phyloP scores from a whole-genome alignment of 2,797 vertebrate genomes.

The Apogon talboti region DNA sequence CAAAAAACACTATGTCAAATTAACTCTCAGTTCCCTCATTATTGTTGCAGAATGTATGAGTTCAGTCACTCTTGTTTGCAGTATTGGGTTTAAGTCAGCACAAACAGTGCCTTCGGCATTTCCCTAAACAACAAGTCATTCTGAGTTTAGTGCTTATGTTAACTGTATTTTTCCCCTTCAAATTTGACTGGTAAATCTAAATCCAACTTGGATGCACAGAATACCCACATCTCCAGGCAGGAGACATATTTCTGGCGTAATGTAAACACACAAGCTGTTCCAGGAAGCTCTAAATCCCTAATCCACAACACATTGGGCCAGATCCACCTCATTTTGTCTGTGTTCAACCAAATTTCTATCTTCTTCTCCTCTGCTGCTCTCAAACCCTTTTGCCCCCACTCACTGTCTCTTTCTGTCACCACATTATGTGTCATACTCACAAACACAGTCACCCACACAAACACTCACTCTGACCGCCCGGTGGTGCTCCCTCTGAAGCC shows the following conservation, averaged over 20 bases:
- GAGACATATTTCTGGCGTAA: conserved; percentile 34
- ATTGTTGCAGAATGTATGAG: conserved; percentile 1
- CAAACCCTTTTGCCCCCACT: conserved; percentile 1
- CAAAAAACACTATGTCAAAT: conserved; percentile 4
- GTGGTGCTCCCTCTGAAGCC: conserved; percentile 70
- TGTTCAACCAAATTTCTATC: conserved; percentile 6
- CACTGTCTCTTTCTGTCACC: conserved; percentile 12
- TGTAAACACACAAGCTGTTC: conserved; percentile 43
- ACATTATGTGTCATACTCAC: conserved; percentile 14
- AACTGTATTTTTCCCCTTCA: conserved; percentile 22
- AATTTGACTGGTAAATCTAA: conserved; percentile 41
- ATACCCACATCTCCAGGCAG: conserved; percentile 43
- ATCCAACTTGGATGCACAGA: conserved; percentile 35
- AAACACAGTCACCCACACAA: conserved; percentile 11
- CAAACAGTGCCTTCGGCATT: conserved; percentile 34
- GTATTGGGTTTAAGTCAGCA: conserved; percentile 19
- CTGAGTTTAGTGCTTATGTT: conserved; percentile 22
- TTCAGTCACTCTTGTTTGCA: conserved; percentile 6
- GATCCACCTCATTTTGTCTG: conserved; percentile 29
- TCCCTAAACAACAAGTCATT: conserved; percentile 14
- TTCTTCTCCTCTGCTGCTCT: not conserved
- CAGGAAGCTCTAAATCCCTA: conserved; percentile 49
- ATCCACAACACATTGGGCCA: conserved; percentile 47
- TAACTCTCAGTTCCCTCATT: not conserved
- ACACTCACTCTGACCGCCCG: conserved; percentile 59